Percentiles rank a stretch among this genome's conserved stretches.
Conservation (phyloP, 1,140 invertebrate species). For the Samia ricini region DNA sequence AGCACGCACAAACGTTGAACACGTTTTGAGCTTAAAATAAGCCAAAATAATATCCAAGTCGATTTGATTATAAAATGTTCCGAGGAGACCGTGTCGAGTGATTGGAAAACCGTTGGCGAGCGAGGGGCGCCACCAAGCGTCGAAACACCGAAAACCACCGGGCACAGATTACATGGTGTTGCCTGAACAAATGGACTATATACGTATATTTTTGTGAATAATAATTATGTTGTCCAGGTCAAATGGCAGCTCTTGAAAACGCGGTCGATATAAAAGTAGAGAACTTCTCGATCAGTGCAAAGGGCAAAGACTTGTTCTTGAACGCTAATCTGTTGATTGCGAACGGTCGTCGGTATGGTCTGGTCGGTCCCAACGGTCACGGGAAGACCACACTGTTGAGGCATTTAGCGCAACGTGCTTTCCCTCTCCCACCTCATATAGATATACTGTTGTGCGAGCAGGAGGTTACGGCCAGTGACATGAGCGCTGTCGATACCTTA, state of each 20-base stretch:
- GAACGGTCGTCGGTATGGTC: constrained; percentile 95
- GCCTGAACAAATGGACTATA: too few species aligned
- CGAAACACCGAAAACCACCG: too few species aligned
- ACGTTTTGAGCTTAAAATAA: too few species aligned
- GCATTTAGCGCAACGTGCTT: constrained; percentile 91
- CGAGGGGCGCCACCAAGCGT: too few species aligned
- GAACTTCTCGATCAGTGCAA: constrained; percentile 98
- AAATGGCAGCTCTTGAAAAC: constrained; percentile 92
- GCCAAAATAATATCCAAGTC: too few species aligned
- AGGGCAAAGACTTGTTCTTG: constrained; percentile 98
- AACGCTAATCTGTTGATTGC: constrained; percentile 98
- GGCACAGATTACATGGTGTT: too few species aligned
- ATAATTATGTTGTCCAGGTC: constrained; percentile 66
- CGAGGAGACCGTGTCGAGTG: too few species aligned
- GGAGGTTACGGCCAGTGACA: constrained; percentile 94
- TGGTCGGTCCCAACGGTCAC: constrained; percentile 99
- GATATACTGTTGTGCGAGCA: constrained; percentile 99
- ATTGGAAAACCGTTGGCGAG: too few species aligned
- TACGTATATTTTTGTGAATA: neutral
- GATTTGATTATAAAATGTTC: too few species aligned
- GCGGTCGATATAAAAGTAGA: constrained; percentile 99
- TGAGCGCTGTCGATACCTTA: constrained; percentile 95
- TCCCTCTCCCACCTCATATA: constrained; percentile 97
- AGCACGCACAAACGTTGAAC: too few species aligned
- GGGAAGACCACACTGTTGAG: constrained; percentile 99